Evolutionary conservation across 2,888 invertebrate species (phyloP).

Genomic region (Phortica magna): DNA sequence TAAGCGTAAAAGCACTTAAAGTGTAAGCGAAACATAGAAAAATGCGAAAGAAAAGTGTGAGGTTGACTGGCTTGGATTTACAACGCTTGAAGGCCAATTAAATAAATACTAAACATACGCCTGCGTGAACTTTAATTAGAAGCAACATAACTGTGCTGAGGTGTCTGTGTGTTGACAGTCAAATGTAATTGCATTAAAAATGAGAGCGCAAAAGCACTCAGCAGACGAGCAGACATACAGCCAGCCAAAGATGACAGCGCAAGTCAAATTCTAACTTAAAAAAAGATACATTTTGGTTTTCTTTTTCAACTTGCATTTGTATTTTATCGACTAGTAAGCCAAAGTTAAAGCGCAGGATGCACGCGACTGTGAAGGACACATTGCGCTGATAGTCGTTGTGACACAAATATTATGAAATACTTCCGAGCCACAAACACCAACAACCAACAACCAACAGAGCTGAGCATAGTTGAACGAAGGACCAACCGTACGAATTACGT

Average conservation of each 20-base stretch:
- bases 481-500: too few relatives aligned
- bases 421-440: slow-evolving; percentile 15
- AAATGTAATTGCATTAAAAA: slow-evolving; percentile 10
- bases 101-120: slow-evolving; percentile 19
- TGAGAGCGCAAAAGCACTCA: slow-evolving; percentile 12
- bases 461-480: too few relatives aligned
- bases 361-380: background rate
- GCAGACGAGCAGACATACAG: slow-evolving; percentile 30
- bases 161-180: background rate
- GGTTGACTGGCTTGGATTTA: background rate
- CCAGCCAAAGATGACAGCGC: background rate
- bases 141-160: background rate
- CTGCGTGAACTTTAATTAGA: background rate
- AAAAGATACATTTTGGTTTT: slow-evolving; percentile 29
- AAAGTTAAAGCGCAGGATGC: slow-evolving; percentile 26
- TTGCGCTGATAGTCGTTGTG: slow-evolving; percentile 38
- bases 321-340: background rate
- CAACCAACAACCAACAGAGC: background rate
- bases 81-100: background rate
- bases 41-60: background rate
- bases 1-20: background rate
- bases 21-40: background rate
- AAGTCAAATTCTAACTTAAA: background rate
- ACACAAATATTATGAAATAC: background rate
- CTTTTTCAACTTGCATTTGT: background rate